These are phyloP conservation scores for Atopsyche davidsoni DNA, from an alignment of 1,140 invertebrate species.

Conservation along the genomic window DNA sequence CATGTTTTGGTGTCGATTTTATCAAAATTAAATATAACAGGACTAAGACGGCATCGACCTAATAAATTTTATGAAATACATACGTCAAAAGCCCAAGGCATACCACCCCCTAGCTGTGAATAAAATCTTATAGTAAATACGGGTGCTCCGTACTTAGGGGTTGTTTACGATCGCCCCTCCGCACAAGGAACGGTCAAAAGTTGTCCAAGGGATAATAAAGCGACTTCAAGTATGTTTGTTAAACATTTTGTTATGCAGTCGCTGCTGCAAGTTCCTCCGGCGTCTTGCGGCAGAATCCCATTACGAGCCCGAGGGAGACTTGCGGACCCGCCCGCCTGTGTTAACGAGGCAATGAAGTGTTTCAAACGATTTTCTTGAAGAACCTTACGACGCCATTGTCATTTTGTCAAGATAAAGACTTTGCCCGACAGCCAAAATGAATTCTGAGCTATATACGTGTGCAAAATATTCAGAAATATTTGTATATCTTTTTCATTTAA, in stretches of 20 bases:
- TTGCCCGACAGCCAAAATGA: no score
- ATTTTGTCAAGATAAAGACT: slow-evolving; percentile 14
- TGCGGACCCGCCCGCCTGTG: slow-evolving; percentile 9
- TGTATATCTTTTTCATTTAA: no score
- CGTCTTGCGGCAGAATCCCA: neutral
- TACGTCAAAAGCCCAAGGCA: no score
- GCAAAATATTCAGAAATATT: no score
- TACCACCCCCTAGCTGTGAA: no score
- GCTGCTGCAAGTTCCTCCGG: slow-evolving; percentile 5
- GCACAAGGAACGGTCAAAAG: slow-evolving; percentile 26
- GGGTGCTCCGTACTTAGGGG: slow-evolving; percentile 23
- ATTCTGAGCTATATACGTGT: no score
- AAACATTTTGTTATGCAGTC: slow-evolving; percentile 29
- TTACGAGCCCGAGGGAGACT: slow-evolving; percentile 13
- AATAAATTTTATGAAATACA: no score
- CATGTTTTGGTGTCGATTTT: no score
- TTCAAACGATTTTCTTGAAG: slow-evolving; percentile 22
- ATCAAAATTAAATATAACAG: no score
- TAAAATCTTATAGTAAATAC: slow-evolving; percentile 23
- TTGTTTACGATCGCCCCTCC: slow-evolving; percentile 27
- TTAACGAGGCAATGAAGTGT: slow-evolving; percentile 31
- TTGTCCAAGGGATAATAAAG: slow-evolving; percentile 31
- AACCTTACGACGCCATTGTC: slow-evolving; percentile 22
- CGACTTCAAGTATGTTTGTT: slow-evolving; percentile 30
- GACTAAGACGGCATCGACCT: no score